Conservation (phyloP, 2,113 vertebrate genomes). For the Oncorhynchus nerka region DNA sequence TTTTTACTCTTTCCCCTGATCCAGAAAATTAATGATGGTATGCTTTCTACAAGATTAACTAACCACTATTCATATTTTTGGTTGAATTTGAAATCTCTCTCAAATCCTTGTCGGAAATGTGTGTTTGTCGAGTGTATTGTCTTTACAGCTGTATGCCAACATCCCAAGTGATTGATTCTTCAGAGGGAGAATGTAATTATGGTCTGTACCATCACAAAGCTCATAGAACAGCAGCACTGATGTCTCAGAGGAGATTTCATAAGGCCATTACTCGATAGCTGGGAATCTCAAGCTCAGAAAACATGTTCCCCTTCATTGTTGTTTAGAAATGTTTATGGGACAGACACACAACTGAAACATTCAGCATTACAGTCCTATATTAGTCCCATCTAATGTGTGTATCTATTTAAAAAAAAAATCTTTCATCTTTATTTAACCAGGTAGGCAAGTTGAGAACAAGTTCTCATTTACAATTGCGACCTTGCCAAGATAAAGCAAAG, state of each 20-base stretch:
- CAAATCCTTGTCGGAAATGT: background rate
- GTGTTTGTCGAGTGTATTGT: background rate
- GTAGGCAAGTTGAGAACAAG: too few relatives aligned
- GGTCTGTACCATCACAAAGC: background rate
- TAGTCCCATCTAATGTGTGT: background rate
- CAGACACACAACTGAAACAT: background rate
- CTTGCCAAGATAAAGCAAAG: too few relatives aligned
- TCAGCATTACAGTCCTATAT: background rate
- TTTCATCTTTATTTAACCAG: too few relatives aligned
- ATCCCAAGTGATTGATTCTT: slow-evolving; percentile 1
- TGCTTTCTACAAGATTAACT: too few relatives aligned
- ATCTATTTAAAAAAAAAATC: too few relatives aligned
- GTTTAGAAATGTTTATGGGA: background rate
- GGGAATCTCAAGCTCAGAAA: background rate
- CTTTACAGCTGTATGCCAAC: background rate
- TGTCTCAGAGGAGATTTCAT: background rate
- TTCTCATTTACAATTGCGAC: too few relatives aligned
- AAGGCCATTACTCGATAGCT: background rate
- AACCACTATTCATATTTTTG: background rate
- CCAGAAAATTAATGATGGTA: too few relatives aligned
- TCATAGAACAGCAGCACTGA: background rate
- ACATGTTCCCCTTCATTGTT: background rate
- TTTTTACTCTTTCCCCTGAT: slow-evolving; percentile 44
- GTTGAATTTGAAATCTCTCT: background rate
- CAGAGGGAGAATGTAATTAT: background rate